A percentile compares a stretch with the other conserved stretches of the same genome.
Evolutionary conservation across 2,888 invertebrate species (phyloP).

Genomic region (Euplexia lucipara): DNA sequence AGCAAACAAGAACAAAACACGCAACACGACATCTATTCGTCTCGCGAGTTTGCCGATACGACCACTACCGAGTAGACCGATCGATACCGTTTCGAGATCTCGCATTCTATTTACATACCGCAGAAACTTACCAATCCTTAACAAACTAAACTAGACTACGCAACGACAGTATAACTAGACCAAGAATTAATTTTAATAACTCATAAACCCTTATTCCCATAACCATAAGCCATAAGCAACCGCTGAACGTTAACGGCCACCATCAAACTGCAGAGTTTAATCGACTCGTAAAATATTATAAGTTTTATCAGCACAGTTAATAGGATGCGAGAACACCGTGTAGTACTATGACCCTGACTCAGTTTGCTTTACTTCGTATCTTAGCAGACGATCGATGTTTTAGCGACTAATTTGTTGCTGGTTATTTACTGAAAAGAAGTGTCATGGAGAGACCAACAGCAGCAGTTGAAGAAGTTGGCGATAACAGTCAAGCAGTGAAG

Average conservation of each 20-base stretch:
- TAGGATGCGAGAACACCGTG: constrained; percentile 60
- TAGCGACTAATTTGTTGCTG: constrained; percentile 21
- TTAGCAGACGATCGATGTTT: constrained; percentile 42
- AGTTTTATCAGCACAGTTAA: constrained; percentile 50
- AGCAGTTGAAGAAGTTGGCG: too few species aligned
- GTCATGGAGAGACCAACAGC: neutral
- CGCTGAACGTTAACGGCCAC: constrained; percentile 36
- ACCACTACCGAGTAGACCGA: too few species aligned
- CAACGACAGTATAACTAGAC: constrained; percentile 8
- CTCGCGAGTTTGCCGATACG: too few species aligned
- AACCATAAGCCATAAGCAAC: constrained; percentile 17
- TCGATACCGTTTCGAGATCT: too few species aligned
- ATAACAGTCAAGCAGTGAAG: neutral
- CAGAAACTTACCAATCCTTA: neutral
- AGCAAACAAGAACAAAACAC: too few species aligned
- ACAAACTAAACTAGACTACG: constrained; percentile 23
- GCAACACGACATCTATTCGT: too few species aligned
- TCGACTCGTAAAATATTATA: constrained; percentile 49
- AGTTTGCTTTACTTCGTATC: constrained; percentile 59
- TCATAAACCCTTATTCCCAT: constrained; percentile 28
- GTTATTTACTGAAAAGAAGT: neutral
- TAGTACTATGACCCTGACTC: constrained; percentile 75
- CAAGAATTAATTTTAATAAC: constrained; percentile 22
- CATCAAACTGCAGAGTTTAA: constrained; percentile 34
- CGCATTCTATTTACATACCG: too few species aligned